Conservation (phyloP, 2,888 invertebrate genomes). For the Cryptocephalus primarius region DNA sequence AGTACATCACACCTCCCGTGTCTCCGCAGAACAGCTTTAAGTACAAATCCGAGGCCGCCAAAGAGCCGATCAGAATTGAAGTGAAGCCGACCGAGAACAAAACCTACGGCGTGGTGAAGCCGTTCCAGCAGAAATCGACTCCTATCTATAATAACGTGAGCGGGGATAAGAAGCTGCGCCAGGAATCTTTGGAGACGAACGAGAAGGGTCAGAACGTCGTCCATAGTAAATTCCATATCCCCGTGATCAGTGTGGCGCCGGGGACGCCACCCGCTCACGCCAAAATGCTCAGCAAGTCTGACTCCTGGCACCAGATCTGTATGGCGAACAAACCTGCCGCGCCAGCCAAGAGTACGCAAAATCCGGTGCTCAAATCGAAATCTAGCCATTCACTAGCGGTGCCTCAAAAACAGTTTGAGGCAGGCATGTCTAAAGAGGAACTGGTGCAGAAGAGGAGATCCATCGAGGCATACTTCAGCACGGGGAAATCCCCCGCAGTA, state of each 20-base stretch:
- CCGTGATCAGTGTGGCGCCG: constrained; percentile 24
- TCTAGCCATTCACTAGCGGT: constrained; percentile 64
- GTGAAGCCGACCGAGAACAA: constrained; percentile 9
- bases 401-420: constrained; percentile 70
- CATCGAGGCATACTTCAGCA: constrained; percentile 59
- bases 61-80: background rate
- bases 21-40: constrained; percentile 13
- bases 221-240: constrained; percentile 37
- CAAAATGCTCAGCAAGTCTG: constrained; percentile 53
- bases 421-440: constrained; percentile 56
- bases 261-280: constrained; percentile 23
- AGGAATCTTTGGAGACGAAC: constrained; percentile 29
- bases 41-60: constrained; percentile 10
- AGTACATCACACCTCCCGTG: constrained; percentile 4
- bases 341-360: constrained; percentile 1
- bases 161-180: constrained; percentile 1
- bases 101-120: constrained; percentile 20
- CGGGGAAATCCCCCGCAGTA: constrained; percentile 38
- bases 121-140: constrained; percentile 17
- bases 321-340: constrained; percentile 29
- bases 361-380: constrained; percentile 46
- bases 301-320: constrained; percentile 69
- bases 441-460: constrained; percentile 59
- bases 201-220: constrained; percentile 35
- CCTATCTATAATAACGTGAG: constrained; percentile 15